Percentiles rank a stretch among this genome's conserved stretches.
These are phyloP conservation scores for Oegoconia quadripuncta DNA, from an alignment of 2,888 invertebrate genomes.

Conservation along the genomic window DNA sequence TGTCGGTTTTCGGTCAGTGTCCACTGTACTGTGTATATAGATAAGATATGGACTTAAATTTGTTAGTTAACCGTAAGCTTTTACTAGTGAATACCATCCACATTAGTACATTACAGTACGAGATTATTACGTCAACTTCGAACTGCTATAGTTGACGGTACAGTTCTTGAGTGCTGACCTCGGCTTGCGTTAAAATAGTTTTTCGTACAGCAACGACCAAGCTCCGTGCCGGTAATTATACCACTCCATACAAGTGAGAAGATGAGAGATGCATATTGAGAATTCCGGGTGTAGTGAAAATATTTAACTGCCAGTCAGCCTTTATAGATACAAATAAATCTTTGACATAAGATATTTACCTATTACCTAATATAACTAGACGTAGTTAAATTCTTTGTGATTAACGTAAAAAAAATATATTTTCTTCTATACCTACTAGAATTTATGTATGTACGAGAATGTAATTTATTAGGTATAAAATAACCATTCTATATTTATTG, in stretches of 20 bases:
- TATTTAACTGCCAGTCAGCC: slow-evolving; percentile 12
- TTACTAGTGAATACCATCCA: slow-evolving; percentile 15
- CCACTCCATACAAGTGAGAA: too few species aligned
- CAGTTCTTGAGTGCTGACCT: too few species aligned
- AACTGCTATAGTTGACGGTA: too few species aligned
- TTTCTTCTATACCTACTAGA: slow-evolving; percentile 2
- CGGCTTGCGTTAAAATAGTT: too few species aligned
- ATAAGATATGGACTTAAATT: slow-evolving; percentile 51
- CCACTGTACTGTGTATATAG: slow-evolving; percentile 46
- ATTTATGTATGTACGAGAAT: too few species aligned
- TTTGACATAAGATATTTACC: background rate
- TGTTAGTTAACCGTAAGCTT: slow-evolving; percentile 26
- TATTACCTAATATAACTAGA: too few species aligned
- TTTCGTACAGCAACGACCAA: too few species aligned
- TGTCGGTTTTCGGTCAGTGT: slow-evolving; percentile 40
- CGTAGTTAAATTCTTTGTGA: slow-evolving; percentile 3
- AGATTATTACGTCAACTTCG: too few species aligned
- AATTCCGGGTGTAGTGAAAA: too few species aligned
- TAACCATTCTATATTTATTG: slow-evolving; percentile 2
- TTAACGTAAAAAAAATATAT: slow-evolving; percentile 5
- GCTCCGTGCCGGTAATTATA: too few species aligned
- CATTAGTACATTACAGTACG: background rate
- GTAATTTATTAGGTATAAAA: too few species aligned
- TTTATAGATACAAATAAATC: slow-evolving; percentile 7
- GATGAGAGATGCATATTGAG: too few species aligned